These are phyloP conservation scores for Euplexia lucipara DNA, from an alignment of 2,888 invertebrate genomes.

Conservation along the genomic window DNA sequence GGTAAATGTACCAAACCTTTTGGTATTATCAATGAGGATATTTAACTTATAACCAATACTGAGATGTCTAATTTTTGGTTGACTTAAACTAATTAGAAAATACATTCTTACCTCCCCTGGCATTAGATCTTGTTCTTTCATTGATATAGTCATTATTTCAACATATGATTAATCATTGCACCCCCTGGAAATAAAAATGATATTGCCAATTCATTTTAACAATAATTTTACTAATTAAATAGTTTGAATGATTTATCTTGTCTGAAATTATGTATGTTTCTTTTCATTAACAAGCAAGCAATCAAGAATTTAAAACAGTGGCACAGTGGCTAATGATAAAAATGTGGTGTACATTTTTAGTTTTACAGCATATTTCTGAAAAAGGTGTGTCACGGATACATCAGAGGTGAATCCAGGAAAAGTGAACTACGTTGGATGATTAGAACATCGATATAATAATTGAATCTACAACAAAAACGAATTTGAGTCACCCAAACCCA, in stretches of 20 bases:
- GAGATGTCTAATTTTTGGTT: background rate
- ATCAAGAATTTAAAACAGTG: background rate
- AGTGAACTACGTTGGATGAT: slow-evolving; percentile 32
- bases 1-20: background rate
- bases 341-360: background rate
- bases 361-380: slow-evolving; percentile 7
- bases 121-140: slow-evolving; percentile 89
- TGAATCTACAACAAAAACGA: slow-evolving; percentile 46
- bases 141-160: slow-evolving; percentile 90
- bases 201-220: background rate
- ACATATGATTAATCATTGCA: slow-evolving; percentile 85
- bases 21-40: background rate
- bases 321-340: too few relatives aligned
- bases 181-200: slow-evolving; percentile 71
- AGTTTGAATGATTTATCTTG: background rate
- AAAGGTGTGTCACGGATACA: slow-evolving; percentile 4
- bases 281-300: background rate
- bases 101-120: slow-evolving; percentile 85
- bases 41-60: background rate
- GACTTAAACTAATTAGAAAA: background rate
- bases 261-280: background rate
- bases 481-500: slow-evolving; percentile 51
- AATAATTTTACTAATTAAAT: background rate
- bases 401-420: slow-evolving; percentile 7
- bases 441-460: slow-evolving; percentile 50